Conservation (phyloP, 2,113 vertebrate species). For the Steatornis caripensis region DNA sequence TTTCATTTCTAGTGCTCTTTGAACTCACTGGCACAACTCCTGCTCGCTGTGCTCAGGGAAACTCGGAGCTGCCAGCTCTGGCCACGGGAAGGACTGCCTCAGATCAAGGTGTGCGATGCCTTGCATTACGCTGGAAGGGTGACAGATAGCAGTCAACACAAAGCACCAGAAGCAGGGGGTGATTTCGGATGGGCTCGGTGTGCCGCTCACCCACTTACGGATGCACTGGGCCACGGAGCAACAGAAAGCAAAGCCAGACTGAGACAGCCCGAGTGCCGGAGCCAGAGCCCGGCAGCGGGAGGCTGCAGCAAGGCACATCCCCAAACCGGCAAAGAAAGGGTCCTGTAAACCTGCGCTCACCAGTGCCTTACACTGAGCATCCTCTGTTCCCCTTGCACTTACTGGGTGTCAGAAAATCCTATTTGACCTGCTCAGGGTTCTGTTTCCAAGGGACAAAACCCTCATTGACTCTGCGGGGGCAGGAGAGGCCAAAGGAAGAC, state of each 20-base stretch:
- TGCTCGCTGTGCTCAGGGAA: background rate
- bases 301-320: background rate
- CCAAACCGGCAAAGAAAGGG: background rate
- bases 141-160: fast-evolving
- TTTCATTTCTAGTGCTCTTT: conserved; percentile 17
- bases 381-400: background rate
- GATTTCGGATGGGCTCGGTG: fast-evolving
- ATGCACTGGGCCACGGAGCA: fast-evolving
- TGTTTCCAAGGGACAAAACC: background rate
- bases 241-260: background rate
- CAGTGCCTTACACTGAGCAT: background rate
- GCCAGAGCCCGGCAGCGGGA: fast-evolving
- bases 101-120: background rate
- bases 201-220: fast-evolving
- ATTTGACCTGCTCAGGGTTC: background rate
- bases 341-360: background rate
- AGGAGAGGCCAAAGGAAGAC: background rate
- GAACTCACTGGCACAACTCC: conserved; percentile 34
- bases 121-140: background rate
- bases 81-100: background rate
- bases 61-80: background rate
- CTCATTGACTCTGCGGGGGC: background rate
- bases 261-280: fast-evolving
- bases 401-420: background rate
- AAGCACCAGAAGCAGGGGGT: background rate